These are phyloP conservation scores for Microctenopoma stevenorrisi DNA, from an alignment of 2,797 vertebrate species.

Conservation along the genomic window DNA sequence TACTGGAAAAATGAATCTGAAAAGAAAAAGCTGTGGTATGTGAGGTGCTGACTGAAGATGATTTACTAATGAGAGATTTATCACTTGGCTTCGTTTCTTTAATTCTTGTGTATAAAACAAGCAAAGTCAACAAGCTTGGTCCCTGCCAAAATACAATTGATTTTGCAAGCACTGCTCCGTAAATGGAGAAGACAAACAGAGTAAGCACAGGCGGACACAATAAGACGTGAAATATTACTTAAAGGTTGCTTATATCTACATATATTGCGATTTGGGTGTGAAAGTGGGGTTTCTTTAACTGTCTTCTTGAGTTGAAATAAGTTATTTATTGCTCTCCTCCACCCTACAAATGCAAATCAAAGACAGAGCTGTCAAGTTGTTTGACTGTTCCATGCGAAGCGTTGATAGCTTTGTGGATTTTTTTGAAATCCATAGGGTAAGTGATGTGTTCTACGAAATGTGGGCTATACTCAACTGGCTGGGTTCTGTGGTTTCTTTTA, in stretches of 20 bases:
- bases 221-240: not conserved
- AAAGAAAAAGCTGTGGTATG: not conserved
- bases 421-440: conserved; percentile 46
- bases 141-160: conserved; percentile 4
- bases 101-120: conserved; percentile 9
- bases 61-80: conserved; percentile 13
- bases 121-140: conserved; percentile 9
- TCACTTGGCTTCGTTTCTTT: not conserved
- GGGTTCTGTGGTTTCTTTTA: conserved; percentile 76
- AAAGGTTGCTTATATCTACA: not conserved
- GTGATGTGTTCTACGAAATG: conserved; percentile 60
- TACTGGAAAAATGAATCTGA: not conserved
- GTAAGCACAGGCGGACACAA: not conserved
- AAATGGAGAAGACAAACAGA: not conserved
- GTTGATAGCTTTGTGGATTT: conserved; percentile 53
- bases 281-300: not conserved
- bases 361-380: conserved; percentile 41
- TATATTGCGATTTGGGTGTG: not conserved
- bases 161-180: not conserved
- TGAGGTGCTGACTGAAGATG: not conserved
- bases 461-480: conserved; percentile 64
- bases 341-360: conserved; percentile 20
- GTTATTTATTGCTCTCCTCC: conserved; percentile 11
- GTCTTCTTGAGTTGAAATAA: not conserved
- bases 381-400: conserved; percentile 38